Conservation (phyloP, 1,140 invertebrate genomes). For the Anastrepha ludens region DNA sequence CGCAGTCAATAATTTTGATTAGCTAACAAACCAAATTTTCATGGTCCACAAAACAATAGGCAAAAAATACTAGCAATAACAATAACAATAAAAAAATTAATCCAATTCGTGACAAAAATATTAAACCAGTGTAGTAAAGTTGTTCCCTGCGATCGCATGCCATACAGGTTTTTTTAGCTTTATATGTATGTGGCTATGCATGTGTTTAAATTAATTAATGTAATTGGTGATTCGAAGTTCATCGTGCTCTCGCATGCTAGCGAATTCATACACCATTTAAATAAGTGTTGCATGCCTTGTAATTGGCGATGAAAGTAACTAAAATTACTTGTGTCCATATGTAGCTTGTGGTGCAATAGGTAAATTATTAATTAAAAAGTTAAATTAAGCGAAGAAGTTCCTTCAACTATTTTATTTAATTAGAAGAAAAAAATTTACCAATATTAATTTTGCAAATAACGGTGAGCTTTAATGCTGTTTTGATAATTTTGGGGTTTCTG, state of each 20-base stretch:
- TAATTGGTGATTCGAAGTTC: neutral
- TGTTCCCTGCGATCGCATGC: neutral
- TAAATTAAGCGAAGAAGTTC: too few species aligned
- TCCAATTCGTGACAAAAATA: slow-evolving; percentile 7
- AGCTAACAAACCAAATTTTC: slow-evolving; percentile 1
- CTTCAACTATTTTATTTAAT: too few species aligned
- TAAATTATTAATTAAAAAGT: too few species aligned
- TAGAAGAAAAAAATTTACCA: too few species aligned
- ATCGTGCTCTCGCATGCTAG: neutral
- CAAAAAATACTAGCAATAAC: neutral
- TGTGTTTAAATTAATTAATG: neutral
- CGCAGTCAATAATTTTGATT: neutral
- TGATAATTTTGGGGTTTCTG: too few species aligned
- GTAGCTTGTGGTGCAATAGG: neutral
- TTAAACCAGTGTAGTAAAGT: neutral
- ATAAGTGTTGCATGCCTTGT: slow-evolving; percentile 2
- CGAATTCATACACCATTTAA: neutral
- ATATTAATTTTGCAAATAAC: too few species aligned
- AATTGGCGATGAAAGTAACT: neutral
- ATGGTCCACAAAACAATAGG: neutral
- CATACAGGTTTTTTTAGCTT: neutral
- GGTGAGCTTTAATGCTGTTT: too few species aligned
- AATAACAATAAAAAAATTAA: neutral
- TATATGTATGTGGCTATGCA: too few species aligned
- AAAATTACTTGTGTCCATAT: neutral